These are phyloP conservation scores for Campopleginae sp. DNA, from an alignment of 2,888 invertebrate species.

Conservation along the genomic window DNA sequence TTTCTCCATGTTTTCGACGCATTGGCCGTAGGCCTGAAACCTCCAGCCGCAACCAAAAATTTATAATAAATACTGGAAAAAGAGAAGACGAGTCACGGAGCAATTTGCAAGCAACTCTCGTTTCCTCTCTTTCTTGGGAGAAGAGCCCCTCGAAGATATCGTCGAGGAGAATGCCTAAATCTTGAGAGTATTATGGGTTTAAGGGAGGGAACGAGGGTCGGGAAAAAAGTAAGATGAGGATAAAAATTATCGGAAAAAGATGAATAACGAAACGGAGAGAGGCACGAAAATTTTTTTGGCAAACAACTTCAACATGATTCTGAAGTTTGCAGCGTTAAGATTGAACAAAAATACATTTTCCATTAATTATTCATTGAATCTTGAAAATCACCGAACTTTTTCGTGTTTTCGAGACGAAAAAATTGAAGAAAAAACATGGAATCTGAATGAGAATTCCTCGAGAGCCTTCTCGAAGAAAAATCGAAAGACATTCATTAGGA, in stretches of 20 bases:
- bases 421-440: not conserved
- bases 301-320: not conserved
- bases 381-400: too few relatives aligned
- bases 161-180: slow-evolving; percentile 71
- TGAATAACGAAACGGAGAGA: not conserved
- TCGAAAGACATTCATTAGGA: not conserved
- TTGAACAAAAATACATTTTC: too few relatives aligned
- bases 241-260: not conserved
- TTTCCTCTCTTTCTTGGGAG: not conserved
- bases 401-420: not conserved
- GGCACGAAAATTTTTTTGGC: slow-evolving; percentile 16
- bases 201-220: slow-evolving; percentile 45
- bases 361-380: too few relatives aligned
- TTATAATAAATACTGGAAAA: slow-evolving; percentile 65
- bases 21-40: slow-evolving; percentile 42
- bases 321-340: too few relatives aligned
- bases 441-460: not conserved
- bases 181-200: slow-evolving; percentile 74
- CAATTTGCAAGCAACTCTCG: slow-evolving; percentile 16
- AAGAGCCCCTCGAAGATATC: slow-evolving; percentile 48
- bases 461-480: not conserved
- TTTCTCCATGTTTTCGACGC: slow-evolving; percentile 23
- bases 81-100: slow-evolving; percentile 59
- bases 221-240: not conserved
- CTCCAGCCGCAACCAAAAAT: slow-evolving; percentile 51